Evolutionary conservation across 1,140 invertebrate genomes (phyloP).

Genomic region (Oncopodura yosiiana): DNA sequence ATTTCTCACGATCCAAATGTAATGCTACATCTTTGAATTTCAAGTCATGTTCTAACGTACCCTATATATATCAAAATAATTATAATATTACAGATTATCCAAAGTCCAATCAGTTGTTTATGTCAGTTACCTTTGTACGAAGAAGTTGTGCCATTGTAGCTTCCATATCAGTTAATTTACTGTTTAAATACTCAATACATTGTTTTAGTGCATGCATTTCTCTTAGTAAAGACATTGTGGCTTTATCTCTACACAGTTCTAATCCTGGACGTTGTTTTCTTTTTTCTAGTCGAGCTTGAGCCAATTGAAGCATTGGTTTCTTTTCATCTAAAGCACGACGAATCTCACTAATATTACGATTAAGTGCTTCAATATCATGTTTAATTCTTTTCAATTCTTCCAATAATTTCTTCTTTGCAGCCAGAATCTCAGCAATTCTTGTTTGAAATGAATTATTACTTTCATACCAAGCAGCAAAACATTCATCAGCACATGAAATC

Average conservation of each 20-base stretch:
- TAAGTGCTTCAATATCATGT: slow-evolving; percentile 23
- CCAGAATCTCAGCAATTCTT: slow-evolving; percentile 18
- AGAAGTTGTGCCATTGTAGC: slow-evolving; percentile 14
- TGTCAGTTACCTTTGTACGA: slow-evolving; percentile 17
- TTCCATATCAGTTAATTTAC: slow-evolving; percentile 21
- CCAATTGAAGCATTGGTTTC: slow-evolving; percentile 20
- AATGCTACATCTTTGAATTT: slow-evolving; percentile 26
- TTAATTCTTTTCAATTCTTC: slow-evolving; percentile 13
- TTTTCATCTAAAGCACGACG: slow-evolving; percentile 24
- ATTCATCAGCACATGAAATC: slow-evolving; percentile 22
- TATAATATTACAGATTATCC: no score
- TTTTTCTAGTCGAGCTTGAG: slow-evolving; percentile 26
- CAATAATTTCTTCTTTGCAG: slow-evolving; percentile 16
- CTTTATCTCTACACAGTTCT: slow-evolving; percentile 30
- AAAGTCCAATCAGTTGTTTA: not conserved
- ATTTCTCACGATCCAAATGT: slow-evolving; percentile 29
- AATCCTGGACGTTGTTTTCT: slow-evolving; percentile 29
- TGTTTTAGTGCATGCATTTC: slow-evolving; percentile 25
- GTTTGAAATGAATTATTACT: slow-evolving; percentile 22
- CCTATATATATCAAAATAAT: no score
- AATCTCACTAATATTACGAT: slow-evolving; percentile 18
- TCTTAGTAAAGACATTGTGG: slow-evolving; percentile 16
- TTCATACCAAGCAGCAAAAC: slow-evolving; percentile 24
- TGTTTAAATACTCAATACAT: slow-evolving; percentile 16
- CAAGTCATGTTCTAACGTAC: slow-evolving; percentile 28